Evolutionary conservation across 2,888 invertebrate species (phyloP), one percentile per base, ranked within the genome.

Genomic region (Helleia helle): DNA sequence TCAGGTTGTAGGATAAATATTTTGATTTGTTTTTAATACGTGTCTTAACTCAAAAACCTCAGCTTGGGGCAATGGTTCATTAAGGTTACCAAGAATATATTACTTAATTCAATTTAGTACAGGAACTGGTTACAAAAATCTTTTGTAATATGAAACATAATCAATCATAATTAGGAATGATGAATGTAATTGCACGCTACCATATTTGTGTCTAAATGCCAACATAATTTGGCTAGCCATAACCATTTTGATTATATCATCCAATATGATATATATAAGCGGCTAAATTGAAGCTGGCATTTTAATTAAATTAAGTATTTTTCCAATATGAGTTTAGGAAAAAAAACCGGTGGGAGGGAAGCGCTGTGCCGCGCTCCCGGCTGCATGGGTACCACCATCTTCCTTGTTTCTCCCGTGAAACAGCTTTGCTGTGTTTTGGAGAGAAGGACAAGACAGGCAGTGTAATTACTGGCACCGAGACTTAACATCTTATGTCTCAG

Each of bases 161-260:
- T 34, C 22, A 34, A 34, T 34, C 34, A 34, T 34, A 34, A 34
- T 34, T 34, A 34, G 34, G 34, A 34, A 34, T 34, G 34, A 34
- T 18, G 22, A 18, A 34, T 34, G 18, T 34, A 34, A 34, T 34
- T 34, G 34, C 12, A 34, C 22, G 18, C 11, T 34, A 8, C 34
- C 34, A 34, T 34, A 34, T 34, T 34, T 34, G 12, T 22, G n/a
- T 34, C 34, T 34, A 18, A 34, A 22, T 34, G 34, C 18, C 34
- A 34, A 18, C 22, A 34, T 15, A 34, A 34, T 34, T 34, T 34
- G 34, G 34, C 34, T 5, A 12, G 9, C 22, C 18, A 34, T 11
- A 22, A 34, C 22, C 6, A 34, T 18, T 34, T 34, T 22, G 34
- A 34, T 34, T 18, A 34, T 22, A 18, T 18, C 34, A 30, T 15